These are phyloP conservation scores for Amphiduros pacificus DNA, from an alignment of 2,888 invertebrate genomes.

Conservation along the genomic window DNA sequence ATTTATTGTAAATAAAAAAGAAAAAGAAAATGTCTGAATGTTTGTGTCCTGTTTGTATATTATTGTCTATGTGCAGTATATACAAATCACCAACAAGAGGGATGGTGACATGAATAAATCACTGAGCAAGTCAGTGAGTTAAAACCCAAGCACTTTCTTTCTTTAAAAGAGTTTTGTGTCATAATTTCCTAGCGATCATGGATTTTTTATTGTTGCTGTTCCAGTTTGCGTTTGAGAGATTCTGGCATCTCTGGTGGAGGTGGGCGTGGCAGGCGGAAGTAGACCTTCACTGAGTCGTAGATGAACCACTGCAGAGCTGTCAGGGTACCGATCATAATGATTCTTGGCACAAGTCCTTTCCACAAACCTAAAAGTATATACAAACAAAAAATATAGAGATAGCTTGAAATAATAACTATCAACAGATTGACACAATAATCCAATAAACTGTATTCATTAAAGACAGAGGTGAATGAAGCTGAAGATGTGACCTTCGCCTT, in stretches of 20 bases:
- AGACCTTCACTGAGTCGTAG: conserved; percentile 86
- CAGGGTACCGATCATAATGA: conserved; percentile 90
- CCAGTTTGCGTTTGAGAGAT: conserved; percentile 46
- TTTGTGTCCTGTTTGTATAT: too few relatives aligned
- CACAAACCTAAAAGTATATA: conserved; percentile 68
- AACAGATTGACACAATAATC: background rate
- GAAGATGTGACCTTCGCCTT: too few relatives aligned
- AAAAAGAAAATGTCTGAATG: too few relatives aligned
- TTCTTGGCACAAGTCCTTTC: conserved; percentile 82
- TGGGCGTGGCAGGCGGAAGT: conserved; percentile 81
- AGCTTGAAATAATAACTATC: background rate
- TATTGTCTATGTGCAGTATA: too few relatives aligned
- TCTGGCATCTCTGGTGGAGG: conserved; percentile 97
- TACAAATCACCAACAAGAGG: too few relatives aligned
- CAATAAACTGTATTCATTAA: too few relatives aligned
- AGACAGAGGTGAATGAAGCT: too few relatives aligned
- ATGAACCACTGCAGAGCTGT: conserved; percentile 94
- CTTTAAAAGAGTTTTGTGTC: too few relatives aligned
- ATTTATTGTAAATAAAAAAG: too few relatives aligned
- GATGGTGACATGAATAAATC: too few relatives aligned
- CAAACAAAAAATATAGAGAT: background rate
- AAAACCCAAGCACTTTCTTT: too few relatives aligned
- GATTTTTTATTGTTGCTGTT: conserved; percentile 11
- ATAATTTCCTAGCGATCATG: background rate
- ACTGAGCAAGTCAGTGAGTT: too few relatives aligned